Percentiles rank a stretch among this genome's conserved stretches.
Evolutionary conservation across 2,888 invertebrate species (phyloP).

Genomic region (Stenoptilia bipunctidactyla): DNA sequence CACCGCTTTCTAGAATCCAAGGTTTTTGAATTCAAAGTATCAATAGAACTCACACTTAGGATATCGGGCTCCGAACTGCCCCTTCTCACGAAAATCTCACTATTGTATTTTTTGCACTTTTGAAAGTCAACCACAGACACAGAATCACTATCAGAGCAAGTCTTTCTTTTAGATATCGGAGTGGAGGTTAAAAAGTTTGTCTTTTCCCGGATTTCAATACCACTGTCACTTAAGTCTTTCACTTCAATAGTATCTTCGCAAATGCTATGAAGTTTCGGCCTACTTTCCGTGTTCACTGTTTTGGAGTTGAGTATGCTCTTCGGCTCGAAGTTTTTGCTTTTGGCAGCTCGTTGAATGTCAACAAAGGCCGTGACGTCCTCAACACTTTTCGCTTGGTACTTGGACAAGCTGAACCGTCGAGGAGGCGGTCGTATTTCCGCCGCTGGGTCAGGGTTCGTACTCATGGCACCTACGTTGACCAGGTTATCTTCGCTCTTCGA

Average conservation of each 20-base stretch:
- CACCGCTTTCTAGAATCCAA: constrained; percentile 45
- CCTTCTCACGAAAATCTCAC: constrained; percentile 42
- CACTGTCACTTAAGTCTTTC: constrained; percentile 41
- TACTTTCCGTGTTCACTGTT: constrained; percentile 20
- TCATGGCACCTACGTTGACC: constrained; percentile 39
- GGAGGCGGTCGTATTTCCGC: constrained; percentile 23
- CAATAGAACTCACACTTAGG: constrained; percentile 33
- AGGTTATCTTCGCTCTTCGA: constrained; percentile 59
- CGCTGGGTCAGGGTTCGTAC: constrained; percentile 33
- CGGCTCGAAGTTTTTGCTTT: constrained; percentile 50
- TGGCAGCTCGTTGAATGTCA: constrained; percentile 40
- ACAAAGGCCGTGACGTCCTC: constrained; percentile 55
- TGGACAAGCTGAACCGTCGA: constrained; percentile 31
- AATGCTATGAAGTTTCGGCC: constrained; percentile 40
- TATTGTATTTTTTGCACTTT: constrained; percentile 38
- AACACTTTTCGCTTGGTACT: constrained; percentile 54
- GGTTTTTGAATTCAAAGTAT: constrained; percentile 34
- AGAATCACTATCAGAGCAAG: constrained; percentile 39
- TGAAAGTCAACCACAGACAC: constrained; percentile 42
- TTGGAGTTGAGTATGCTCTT: constrained; percentile 55
- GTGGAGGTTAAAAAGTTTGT: constrained; percentile 47
- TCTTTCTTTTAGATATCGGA: constrained; percentile 46
- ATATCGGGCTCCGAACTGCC: constrained; percentile 55
- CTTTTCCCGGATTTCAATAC: constrained; percentile 34
- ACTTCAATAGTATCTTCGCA: constrained; percentile 35